These are phyloP conservation scores for Anas bahamensis DNA, from an alignment of 2,797 vertebrate species.

Conservation along the genomic window DNA sequence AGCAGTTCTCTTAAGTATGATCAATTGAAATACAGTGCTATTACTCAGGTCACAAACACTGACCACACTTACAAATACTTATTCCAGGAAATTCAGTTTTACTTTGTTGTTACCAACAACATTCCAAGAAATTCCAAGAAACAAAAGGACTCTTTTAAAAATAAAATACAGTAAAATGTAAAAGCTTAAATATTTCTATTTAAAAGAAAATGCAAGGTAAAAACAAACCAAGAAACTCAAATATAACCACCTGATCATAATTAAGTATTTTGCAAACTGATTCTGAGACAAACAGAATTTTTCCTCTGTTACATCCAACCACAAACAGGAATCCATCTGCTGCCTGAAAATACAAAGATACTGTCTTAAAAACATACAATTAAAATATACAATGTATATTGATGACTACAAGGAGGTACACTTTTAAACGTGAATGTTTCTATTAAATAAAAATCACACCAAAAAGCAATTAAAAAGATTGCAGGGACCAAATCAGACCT, in stretches of 20 bases:
- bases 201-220: neutral
- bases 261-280: slow-evolving; percentile 93
- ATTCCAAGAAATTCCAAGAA: neutral
- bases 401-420: neutral
- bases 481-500: neutral
- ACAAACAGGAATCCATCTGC: slow-evolving; percentile 97
- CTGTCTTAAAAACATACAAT: neutral
- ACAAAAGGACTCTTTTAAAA: neutral
- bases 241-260: slow-evolving; percentile 88
- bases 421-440: neutral
- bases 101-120: neutral
- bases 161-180: neutral
- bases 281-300: slow-evolving; percentile 95
- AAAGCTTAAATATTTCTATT: neutral
- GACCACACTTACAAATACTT: neutral
- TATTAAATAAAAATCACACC: neutral
- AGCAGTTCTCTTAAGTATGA: neutral
- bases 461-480: neutral
- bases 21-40: neutral
- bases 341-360: slow-evolving; percentile 81
- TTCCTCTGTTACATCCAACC: slow-evolving; percentile 95
- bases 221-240: neutral
- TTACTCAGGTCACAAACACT: neutral
- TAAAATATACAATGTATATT: neutral
- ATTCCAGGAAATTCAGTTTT: neutral